Percentiles rank a stretch among this genome's conserved stretches.
Conservation (phyloP, 2,888 invertebrate genomes). For the Aporophyla nigra region DNA sequence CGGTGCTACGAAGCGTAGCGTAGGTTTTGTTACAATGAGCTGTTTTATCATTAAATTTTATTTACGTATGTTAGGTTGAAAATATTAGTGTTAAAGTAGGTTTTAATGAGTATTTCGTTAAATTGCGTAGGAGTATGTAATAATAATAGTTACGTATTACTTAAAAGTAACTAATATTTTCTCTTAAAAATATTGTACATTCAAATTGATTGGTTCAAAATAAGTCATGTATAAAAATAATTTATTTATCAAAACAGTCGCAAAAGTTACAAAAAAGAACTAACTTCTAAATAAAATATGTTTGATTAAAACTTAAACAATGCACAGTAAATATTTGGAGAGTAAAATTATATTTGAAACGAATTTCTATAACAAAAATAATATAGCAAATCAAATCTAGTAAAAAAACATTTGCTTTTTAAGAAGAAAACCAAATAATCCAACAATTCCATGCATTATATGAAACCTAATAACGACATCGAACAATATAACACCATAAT, state of each 20-base stretch:
- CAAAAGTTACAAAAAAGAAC: not conserved
- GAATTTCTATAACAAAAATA: not conserved
- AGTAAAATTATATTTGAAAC: not conserved
- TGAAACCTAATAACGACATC: constrained; percentile 49
- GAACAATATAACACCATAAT: constrained; percentile 55
- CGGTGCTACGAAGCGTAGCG: constrained; percentile 24
- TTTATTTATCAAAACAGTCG: not conserved
- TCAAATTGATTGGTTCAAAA: not conserved
- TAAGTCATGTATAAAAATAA: not conserved
- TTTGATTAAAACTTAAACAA: not conserved
- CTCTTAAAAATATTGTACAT: not conserved
- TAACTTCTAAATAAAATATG: too few species aligned
- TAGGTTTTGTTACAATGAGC: not conserved
- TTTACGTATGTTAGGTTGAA: not conserved
- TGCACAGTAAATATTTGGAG: not conserved
- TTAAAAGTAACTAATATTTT: not conserved
- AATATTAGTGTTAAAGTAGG: not conserved
- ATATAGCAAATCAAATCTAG: not conserved
- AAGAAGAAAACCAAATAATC: not conserved
- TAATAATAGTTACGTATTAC: not conserved
- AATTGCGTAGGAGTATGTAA: constrained; percentile 6
- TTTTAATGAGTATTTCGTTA: not conserved
- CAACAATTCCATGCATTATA: constrained; percentile 2
- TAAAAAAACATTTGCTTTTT: not conserved
- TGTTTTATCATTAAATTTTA: not conserved